These are phyloP conservation scores for Puffinus mauretanicus DNA, from an alignment of 2,113 vertebrate species.

Conservation along the genomic window DNA sequence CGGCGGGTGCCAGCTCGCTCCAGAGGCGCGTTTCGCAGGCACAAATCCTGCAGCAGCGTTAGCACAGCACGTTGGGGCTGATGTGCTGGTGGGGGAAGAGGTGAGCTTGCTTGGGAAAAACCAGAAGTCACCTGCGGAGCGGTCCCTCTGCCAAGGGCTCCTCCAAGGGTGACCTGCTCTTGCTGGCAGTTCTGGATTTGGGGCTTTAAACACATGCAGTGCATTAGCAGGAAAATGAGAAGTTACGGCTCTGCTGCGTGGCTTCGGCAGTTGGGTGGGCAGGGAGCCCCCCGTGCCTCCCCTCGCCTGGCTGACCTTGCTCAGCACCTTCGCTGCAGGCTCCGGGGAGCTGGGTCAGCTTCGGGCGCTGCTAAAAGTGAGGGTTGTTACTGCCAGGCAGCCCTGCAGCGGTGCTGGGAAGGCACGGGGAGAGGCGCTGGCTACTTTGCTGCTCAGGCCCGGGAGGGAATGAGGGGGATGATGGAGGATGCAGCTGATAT, in stretches of 20 bases:
- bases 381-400: not conserved
- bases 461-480: not conserved
- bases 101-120: not conserved
- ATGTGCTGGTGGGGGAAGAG: not conserved
- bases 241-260: fast-evolving
- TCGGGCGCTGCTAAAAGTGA: not conserved
- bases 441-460: not conserved
- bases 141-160: not conserved
- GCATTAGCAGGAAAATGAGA: not conserved
- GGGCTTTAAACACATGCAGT: fast-evolving
- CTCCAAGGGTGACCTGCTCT: fast-evolving
- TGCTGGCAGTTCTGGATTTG: not conserved
- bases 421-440: fast-evolving
- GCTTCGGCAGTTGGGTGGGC: not conserved
- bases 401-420: not conserved
- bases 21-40: fast-evolving
- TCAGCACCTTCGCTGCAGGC: not conserved
- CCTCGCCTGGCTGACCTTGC: not conserved
- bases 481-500: not conserved
- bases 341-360: fast-evolving
- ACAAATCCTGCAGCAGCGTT: not conserved
- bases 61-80: not conserved
- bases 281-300: not conserved
- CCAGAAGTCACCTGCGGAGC: fast-evolving
- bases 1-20: not conserved